Evolutionary conservation across 2,888 invertebrate species (phyloP), one percentile per base, ranked within the genome.

Genomic region (Dysmachus trigonus): DNA sequence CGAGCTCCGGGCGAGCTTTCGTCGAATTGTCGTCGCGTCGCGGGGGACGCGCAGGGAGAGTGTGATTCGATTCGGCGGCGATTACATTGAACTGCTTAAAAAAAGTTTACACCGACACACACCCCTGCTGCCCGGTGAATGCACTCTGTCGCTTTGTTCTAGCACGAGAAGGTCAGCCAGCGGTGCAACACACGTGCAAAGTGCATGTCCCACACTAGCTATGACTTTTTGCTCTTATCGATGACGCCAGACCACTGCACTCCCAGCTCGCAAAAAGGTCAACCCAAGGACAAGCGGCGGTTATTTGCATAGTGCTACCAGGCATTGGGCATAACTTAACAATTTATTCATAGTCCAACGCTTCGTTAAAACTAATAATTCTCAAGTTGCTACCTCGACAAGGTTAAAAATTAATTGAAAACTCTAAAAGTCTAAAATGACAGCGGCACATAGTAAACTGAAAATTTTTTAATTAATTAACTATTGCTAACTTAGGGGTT

Each of bases 121-220:
- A 73, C n/a, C 73, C 62, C 22, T 53, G 62, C 62, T 10, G 62
- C 27, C 62, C 62, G 35, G 62, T 71, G 85, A 62, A 79, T 79
- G 77, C 71, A 79, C 85, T 35, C n/a, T 31, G 31, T 6, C 13
- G 41, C 41, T 73, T 53, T 76, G 76, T 27, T 77, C n/a, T 53
- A 76, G 47, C 51, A 22, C 53, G 81, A 7, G 31, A 81, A 81
- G 81, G 81, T 81, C 81, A 81, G 5, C 0, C 33, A 41, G 47
- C 18, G 53, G 85, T 53, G 71, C 81, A 81, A 35, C 31, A 53
- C 81, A 81, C 81, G 81, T 81, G 35, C 7, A 81, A 81, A 81
- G 81, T 81, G 53, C 81, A 81, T 81, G 81, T 35, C 33, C 31
- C 33, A 15, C 31, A 53, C 22, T 27, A 62, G 62, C 22, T 22